Conservation (phyloP, 53 echinoderm and acorn worm genomes). For the Mesocentrotus franciscanus region DNA sequence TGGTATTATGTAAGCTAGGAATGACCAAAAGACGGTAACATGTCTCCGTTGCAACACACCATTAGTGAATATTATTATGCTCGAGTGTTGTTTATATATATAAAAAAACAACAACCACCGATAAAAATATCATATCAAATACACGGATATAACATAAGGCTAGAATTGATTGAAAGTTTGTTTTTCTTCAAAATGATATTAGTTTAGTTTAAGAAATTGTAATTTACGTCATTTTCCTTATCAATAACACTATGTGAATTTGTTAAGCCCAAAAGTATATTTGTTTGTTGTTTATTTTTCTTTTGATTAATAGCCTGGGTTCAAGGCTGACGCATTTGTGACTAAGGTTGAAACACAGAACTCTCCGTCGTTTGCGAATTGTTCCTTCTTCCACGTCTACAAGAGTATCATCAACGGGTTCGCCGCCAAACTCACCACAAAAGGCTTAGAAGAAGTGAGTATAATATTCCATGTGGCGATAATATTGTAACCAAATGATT, state of each 20-base stretch:
- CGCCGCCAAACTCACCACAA: neutral
- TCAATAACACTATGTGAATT: neutral
- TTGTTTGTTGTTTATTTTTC: neutral
- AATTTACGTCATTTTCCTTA: too few relatives aligned
- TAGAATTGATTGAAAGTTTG: too few relatives aligned
- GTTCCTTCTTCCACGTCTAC: constrained; percentile 32
- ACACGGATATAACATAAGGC: too few relatives aligned
- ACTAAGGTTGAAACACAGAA: neutral
- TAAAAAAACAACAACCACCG: too few relatives aligned
- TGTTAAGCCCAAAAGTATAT: neutral
- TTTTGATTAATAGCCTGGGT: constrained; percentile 35
- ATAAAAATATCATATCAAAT: too few relatives aligned
- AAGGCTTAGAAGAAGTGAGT: constrained; percentile 32
- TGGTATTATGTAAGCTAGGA: too few relatives aligned
- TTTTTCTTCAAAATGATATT: too few relatives aligned
- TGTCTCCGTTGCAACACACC: too few relatives aligned
- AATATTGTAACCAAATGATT: neutral
- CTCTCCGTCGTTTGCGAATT: neutral
- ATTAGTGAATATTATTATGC: too few relatives aligned
- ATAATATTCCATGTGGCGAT: neutral
- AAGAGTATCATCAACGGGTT: constrained; percentile 55
- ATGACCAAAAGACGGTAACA: too few relatives aligned
- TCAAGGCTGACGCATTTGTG: constrained; percentile 34
- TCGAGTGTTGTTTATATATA: too few relatives aligned
- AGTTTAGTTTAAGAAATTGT: too few relatives aligned